Evolutionary conservation across 2,113 vertebrate genomes (phyloP), one percentile per base, ranked within the genome.

Genomic region (Amia ocellicauda): DNA sequence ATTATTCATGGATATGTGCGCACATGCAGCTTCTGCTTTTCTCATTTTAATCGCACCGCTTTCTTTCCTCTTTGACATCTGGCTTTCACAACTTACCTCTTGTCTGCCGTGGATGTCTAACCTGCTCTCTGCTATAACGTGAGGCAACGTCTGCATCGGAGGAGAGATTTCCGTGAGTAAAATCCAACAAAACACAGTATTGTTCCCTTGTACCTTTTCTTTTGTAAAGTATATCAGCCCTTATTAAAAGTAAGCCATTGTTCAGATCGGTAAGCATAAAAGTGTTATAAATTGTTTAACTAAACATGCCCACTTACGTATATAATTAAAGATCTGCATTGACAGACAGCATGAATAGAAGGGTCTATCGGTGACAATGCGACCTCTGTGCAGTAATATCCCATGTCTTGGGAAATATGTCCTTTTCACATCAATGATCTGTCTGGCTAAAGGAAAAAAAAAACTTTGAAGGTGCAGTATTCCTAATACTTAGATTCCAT

Each of bases 401-500:
- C 22, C 24, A 17, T 17, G 29, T 56, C 2, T 17, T 29, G 24
- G 54, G 27, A 29, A 56, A 56, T 29, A 17, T 29, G 27, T 26
- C 54, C 24, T 27, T 49, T 24, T 41, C 60, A 50, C 66, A 65
- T 64, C 53, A 45, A 53, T 52, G 61, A 64, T 64, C 52, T 26
- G 53, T n/a, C n/a, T n/a, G n/a, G n/a, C n/a, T n/a, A n/a, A n/a
- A n/a, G 43, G 60, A 54, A 69, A 58, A 61, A 61, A 64, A 69
- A 65, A 50, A 19, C 13, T 65, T 24, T 68, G 45, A 69, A 49
- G 47, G 20, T n/a, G 47, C 20, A 22, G 57, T 22, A 55, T 20
- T 7, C 28, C 29, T n/a, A 51, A 52, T 51, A 29, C 40, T 36
- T 9, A 17, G 26, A 52, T 11, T 53, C 51, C 27, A 10, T 16